phyloP scores from a whole-genome alignment of 2,113 vertebrate genomes.

The Gasterosteus aculeatus region DNA sequence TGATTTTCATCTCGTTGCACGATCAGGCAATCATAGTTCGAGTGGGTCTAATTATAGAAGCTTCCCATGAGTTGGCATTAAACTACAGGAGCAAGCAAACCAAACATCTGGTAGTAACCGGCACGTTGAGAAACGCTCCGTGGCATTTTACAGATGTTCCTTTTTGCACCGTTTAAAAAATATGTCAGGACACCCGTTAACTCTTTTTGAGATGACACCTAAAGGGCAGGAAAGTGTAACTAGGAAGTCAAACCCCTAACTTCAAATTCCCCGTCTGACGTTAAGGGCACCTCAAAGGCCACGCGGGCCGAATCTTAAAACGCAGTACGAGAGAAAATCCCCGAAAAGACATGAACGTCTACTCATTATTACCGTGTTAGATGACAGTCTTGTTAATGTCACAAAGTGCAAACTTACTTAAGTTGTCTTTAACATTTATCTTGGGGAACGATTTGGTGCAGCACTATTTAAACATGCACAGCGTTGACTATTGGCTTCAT shows the following conservation, averaged over 20 bases:
- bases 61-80: conserved; percentile 67
- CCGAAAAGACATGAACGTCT: not conserved
- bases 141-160: conserved; percentile 73
- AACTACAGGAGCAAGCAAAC: conserved; percentile 50
- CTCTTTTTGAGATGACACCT: conserved; percentile 44
- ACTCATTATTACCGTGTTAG: not conserved
- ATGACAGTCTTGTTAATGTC: not conserved
- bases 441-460: not conserved
- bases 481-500: not conserved
- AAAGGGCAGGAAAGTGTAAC: conserved; percentile 25
- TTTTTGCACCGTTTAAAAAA: conserved; percentile 48
- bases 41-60: conserved; percentile 67
- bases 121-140: conserved; percentile 46
- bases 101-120: conserved; percentile 63
- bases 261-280: conserved; percentile 32
- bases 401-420: not conserved
- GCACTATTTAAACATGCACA: not conserved
- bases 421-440: not conserved
- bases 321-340: not conserved
- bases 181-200: conserved; percentile 52
- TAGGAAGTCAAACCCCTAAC: conserved; percentile 19
- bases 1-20: conserved; percentile 47
- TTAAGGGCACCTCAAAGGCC: conserved; percentile 34
- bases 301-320: conserved; percentile 15
- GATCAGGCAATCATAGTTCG: conserved; percentile 67